Evolutionary conservation across 2,113 vertebrate genomes (phyloP).

Genomic region (Pangasianodon gigas): DNA sequence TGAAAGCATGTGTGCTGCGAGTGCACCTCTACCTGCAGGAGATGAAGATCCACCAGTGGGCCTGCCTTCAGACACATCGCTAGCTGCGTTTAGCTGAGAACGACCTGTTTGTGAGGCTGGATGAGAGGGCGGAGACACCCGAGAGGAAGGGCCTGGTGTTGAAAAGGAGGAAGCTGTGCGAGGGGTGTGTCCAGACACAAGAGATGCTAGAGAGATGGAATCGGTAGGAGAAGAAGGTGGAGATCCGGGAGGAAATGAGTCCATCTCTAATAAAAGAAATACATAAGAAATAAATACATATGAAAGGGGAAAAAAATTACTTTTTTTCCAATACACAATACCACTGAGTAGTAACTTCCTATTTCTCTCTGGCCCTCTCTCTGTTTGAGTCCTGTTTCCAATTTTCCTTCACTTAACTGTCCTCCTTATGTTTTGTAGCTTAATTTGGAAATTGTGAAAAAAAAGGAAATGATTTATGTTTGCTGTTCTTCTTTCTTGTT

Average conservation of each 20-base stretch:
- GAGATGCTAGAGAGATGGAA: conserved; percentile 21
- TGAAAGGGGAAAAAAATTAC: neutral
- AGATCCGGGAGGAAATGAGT: conserved; percentile 26
- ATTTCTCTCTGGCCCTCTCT: neutral
- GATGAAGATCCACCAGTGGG: conserved; percentile 7
- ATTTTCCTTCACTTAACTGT: neutral
- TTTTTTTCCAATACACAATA: neutral
- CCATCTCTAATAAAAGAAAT: conserved; percentile 42
- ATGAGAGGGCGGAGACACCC: conserved; percentile 6
- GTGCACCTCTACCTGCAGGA: conserved; percentile 35
- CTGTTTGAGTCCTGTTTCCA: neutral
- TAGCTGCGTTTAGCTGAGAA: conserved; percentile 55
- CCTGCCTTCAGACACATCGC: conserved; percentile 5
- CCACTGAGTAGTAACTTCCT: neutral
- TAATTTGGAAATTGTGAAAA: neutral
- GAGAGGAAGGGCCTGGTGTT: neutral
- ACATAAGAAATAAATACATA: neutral
- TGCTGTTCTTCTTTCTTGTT: neutral
- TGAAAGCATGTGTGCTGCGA: neutral
- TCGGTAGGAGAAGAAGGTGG: conserved; percentile 32
- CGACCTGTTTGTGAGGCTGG: conserved; percentile 39
- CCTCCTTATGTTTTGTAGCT: neutral
- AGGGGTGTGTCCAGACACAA: conserved; percentile 18
- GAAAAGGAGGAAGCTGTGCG: conserved; percentile 16
- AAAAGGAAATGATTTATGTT: neutral